These are phyloP conservation scores for Panagrolaimus sp. DNA, from an alignment of 1,140 invertebrate genomes.

Conservation along the genomic window DNA sequence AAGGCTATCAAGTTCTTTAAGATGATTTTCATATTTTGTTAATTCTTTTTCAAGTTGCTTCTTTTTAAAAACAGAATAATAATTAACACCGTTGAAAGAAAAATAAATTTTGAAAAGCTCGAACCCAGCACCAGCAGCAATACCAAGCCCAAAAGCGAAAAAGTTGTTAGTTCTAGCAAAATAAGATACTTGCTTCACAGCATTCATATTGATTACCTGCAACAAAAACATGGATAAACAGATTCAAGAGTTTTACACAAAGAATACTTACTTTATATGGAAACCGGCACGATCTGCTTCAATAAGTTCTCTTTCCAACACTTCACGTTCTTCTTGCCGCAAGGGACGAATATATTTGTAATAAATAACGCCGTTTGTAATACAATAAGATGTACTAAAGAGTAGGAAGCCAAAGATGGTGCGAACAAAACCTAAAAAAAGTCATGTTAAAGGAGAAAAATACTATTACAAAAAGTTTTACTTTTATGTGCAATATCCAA, in stretches of 20 bases:
- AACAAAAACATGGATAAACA: neutral
- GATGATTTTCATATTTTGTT: slow-evolving; percentile 41
- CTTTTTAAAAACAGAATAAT: slow-evolving; percentile 52
- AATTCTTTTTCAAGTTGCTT: slow-evolving; percentile 49
- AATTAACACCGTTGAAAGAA: slow-evolving; percentile 44
- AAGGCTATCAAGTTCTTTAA: slow-evolving; percentile 37
- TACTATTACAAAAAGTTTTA: slow-evolving; percentile 23
- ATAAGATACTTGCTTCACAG: slow-evolving; percentile 21
- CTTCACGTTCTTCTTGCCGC: slow-evolving; percentile 42
- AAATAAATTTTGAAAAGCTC: slow-evolving; percentile 59
- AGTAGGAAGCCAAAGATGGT: slow-evolving; percentile 48
- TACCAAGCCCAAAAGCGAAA: slow-evolving; percentile 36
- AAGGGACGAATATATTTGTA: slow-evolving; percentile 52
- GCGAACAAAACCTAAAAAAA: slow-evolving; percentile 43
- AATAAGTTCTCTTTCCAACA: slow-evolving; percentile 51
- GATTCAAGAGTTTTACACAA: neutral
- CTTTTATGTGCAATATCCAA: slow-evolving; percentile 51
- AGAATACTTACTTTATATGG: slow-evolving; percentile 29
- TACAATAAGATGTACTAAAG: slow-evolving; percentile 47
- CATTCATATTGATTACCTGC: slow-evolving; percentile 22
- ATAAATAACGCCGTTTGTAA: slow-evolving; percentile 51
- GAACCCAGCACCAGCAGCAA: slow-evolving; percentile 48
- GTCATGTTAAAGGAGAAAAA: slow-evolving; percentile 20
- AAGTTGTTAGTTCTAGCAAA: slow-evolving; percentile 24
- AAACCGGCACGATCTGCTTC: slow-evolving; percentile 55